Evolutionary conservation across 2,888 invertebrate genomes (phyloP).

Genomic region (Pinctada fucata): DNA sequence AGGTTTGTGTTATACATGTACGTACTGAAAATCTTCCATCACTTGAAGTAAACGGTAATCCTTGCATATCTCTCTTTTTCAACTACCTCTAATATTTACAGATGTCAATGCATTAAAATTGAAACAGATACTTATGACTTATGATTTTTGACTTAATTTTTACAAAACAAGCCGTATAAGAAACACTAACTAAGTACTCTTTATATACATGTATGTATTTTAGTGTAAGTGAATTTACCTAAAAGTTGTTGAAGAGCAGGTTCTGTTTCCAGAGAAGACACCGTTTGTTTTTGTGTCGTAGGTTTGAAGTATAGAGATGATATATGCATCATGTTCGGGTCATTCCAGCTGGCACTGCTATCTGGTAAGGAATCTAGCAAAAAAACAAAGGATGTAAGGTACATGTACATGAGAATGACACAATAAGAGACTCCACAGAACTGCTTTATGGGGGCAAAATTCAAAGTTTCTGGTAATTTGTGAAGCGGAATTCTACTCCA

Average conservation of each 20-base stretch:
- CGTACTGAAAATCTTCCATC: too few relatives aligned
- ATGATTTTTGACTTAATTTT: too few relatives aligned
- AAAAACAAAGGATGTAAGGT: neutral
- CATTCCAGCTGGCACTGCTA: constrained; percentile 61
- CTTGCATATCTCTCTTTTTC: too few relatives aligned
- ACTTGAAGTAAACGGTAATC: too few relatives aligned
- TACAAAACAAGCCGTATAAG: too few relatives aligned
- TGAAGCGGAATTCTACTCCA: neutral
- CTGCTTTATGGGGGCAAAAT: neutral
- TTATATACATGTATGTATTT: too few relatives aligned
- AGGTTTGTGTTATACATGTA: too few relatives aligned
- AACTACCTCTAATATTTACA: too few relatives aligned
- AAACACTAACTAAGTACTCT: too few relatives aligned
- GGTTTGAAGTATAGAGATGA: constrained; percentile 66
- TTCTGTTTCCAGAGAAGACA: constrained; percentile 67
- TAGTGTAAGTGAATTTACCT: neutral
- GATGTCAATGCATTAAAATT: too few relatives aligned
- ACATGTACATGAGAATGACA: constrained; percentile 1
- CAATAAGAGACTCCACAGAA: neutral
- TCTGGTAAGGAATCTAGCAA: constrained; percentile 31
- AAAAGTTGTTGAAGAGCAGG: constrained; percentile 84
- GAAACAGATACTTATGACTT: too few relatives aligned
- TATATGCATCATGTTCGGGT: constrained; percentile 66
- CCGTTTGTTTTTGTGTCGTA: constrained; percentile 64
- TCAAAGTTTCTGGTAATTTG: too few relatives aligned